Conservation (phyloP, 2,888 invertebrate genomes). For the Limnephilus rhombicus region DNA sequence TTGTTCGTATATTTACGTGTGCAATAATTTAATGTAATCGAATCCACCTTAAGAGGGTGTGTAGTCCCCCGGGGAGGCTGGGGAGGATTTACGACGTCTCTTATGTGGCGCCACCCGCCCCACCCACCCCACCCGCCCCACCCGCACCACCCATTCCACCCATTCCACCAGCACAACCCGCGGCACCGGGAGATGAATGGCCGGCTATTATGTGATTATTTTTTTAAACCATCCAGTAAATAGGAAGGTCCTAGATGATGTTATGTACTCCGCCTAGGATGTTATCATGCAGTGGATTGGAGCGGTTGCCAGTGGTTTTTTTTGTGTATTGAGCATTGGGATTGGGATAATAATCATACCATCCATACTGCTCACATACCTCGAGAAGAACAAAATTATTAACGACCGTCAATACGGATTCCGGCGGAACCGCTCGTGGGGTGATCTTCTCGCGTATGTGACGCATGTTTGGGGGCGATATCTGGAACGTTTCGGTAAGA, state of each 20-base stretch:
- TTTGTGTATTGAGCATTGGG: too few relatives aligned
- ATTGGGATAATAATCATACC: too few relatives aligned
- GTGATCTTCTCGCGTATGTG: too few relatives aligned
- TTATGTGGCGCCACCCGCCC: conserved; percentile 33
- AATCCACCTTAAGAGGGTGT: conserved; percentile 52
- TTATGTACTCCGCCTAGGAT: not conserved
- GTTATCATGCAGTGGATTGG: not conserved
- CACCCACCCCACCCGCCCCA: not conserved
- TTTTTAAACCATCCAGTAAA: conserved; percentile 38
- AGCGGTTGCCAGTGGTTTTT: too few relatives aligned
- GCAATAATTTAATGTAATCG: conserved; percentile 49
- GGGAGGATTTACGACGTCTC: conserved; percentile 53
- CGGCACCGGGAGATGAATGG: conserved; percentile 36
- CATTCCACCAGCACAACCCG: not conserved
- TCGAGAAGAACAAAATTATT: too few relatives aligned
- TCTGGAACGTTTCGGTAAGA: too few relatives aligned
- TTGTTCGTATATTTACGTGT: conserved; percentile 16
- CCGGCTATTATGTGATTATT: conserved; percentile 41
- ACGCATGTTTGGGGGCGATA: too few relatives aligned
- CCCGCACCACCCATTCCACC: not conserved
- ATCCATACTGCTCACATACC: too few relatives aligned
- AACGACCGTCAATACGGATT: too few relatives aligned
- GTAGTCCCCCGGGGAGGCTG: conserved; percentile 34
- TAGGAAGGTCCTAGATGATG: not conserved
- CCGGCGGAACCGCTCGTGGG: too few relatives aligned